Percentiles rank a stretch among this genome's conserved stretches.
phyloP scores from a whole-genome alignment of 2,888 invertebrate genomes.

The Branchellion lobata region DNA sequence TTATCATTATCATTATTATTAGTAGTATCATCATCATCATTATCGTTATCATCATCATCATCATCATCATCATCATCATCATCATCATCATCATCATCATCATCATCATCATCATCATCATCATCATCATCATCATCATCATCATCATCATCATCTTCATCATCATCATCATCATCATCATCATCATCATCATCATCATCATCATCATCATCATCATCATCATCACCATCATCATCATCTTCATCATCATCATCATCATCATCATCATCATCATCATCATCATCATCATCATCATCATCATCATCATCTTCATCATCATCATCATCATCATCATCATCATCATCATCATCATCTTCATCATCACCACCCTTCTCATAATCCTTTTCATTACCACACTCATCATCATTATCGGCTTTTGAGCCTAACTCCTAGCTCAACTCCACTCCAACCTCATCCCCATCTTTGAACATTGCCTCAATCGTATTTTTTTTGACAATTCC shows the following conservation, averaged over 20 bases:
- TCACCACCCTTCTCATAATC: constrained; percentile 38
- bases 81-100: neutral
- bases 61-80: constrained; percentile 60
- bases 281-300: constrained; percentile 6
- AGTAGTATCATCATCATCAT: constrained; percentile 56
- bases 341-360: constrained; percentile 6
- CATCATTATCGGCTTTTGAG: neutral
- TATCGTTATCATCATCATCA: constrained; percentile 56
- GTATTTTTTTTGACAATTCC: too few species aligned
- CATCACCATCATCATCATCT: neutral
- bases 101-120: constrained; percentile 12
- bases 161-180: neutral
- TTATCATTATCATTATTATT: too few species aligned
- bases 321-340: constrained; percentile 23
- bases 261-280: constrained; percentile 23
- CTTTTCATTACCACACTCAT: neutral
- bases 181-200: constrained; percentile 57
- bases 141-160: constrained; percentile 31
- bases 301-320: constrained; percentile 15
- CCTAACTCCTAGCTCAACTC: neutral
- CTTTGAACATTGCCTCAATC: neutral
- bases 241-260: constrained; percentile 19
- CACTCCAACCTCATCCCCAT: constrained; percentile 18
- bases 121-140: neutral
- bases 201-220: constrained; percentile 53